Conservation (phyloP, 2,113 vertebrate genomes). For the Gorilla gorilla region DNA sequence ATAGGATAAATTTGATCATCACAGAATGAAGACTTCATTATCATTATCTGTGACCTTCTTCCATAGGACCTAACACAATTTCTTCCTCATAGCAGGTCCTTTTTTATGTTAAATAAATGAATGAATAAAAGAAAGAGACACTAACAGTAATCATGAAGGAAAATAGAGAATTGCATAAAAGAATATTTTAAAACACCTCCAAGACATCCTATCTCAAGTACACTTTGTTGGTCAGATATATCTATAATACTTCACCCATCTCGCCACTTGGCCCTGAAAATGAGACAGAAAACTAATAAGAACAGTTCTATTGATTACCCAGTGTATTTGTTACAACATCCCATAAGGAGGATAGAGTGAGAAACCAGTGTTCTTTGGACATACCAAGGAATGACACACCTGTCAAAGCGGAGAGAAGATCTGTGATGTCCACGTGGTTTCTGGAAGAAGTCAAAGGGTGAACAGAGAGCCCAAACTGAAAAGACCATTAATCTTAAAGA, state of each 20-base stretch:
- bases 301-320: background rate
- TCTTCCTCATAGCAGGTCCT: background rate
- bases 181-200: background rate
- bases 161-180: background rate
- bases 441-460: conserved; percentile 17
- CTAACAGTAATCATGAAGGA: background rate
- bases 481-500: conserved; percentile 15
- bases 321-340: background rate
- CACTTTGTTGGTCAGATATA: background rate
- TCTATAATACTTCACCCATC: background rate
- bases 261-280: background rate
- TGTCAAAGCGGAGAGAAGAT: background rate
- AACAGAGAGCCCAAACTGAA: background rate
- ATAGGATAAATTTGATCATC: background rate
- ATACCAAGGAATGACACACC: background rate
- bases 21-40: background rate
- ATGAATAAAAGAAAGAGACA: background rate
- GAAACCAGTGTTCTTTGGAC: background rate
- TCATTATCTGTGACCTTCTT: background rate
- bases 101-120: background rate
- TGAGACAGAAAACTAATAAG: background rate
- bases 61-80: background rate
- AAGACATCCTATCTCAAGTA: background rate
- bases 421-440: background rate
- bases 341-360: background rate